Evolutionary conservation across 2,888 invertebrate species (phyloP).

Genomic region (Synanthedon tipuliformis): DNA sequence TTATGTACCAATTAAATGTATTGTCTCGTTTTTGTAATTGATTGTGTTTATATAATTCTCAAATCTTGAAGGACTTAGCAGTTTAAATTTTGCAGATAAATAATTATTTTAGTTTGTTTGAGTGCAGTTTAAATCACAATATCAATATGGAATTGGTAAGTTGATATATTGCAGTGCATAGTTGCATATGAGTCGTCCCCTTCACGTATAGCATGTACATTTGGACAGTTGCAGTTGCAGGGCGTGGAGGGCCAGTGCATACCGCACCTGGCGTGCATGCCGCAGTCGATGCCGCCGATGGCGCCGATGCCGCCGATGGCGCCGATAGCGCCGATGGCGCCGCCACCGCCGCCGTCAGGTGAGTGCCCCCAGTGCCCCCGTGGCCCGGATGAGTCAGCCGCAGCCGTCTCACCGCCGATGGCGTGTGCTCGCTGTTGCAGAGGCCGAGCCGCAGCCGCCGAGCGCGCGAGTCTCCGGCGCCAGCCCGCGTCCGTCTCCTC

Average conservation of each 20-base stretch:
- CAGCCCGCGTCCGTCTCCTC: constrained; percentile 1
- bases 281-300: constrained; percentile 1
- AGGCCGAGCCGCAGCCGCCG: constrained; percentile 3
- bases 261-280: constrained; percentile 6
- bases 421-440: constrained; percentile 18
- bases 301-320: constrained; percentile 2
- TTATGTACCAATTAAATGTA: too few species aligned
- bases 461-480: background rate
- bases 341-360: constrained; percentile 4
- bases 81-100: too few species aligned
- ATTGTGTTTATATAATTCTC: too few species aligned
- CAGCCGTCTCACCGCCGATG: constrained; percentile 10
- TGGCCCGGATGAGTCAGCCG: background rate
- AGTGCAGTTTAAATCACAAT: too few species aligned
- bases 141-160: too few species aligned
- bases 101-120: too few species aligned
- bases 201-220: too few species aligned
- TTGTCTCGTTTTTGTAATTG: too few species aligned
- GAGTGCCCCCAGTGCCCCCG: background rate
- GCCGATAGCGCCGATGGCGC: background rate
- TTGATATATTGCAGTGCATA: too few species aligned
- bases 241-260: background rate
- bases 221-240: background rate
- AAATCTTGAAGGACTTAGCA: too few species aligned
- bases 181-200: too few species aligned